Base-by-base conservation (phyloP, 2,888 invertebrate species). In the Bugulina stolonifera region DNA sequence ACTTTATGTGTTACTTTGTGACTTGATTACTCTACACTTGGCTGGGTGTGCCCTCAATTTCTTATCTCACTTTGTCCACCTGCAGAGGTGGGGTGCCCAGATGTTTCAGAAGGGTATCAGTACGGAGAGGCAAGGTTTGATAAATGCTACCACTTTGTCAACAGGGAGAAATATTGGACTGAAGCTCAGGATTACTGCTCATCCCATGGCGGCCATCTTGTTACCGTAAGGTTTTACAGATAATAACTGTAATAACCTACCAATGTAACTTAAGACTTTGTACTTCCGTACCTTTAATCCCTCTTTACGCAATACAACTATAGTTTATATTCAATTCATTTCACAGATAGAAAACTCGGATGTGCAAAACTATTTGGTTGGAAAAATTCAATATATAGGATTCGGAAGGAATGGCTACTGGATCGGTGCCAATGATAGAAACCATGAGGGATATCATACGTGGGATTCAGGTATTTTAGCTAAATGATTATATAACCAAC, bases 351-450 rank as follows among this genome's bases (percentile, higher is more conserved):
- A n/a, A 22, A 64, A 32, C 32, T 27, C 10, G 64, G 32, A 2
- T 22, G n/a, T 64, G 25, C 64, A 64, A n/a, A 5, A 32, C 32
- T 64, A 29, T 64, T 32, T 64, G 27, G 32, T 64, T 1, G 27
- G 27, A 3, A 64, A 64, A 64, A 64, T 64, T 43, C 72, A 74
- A 32, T 52, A 43, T 1, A 73, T 79, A 3, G 69, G 73, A 18
- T 80, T 80, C 79, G 73, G 72, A 0, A 77, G 75, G 35, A 78
- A 79, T 64, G 80, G 80, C 1, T 74, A 81, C 25, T 82, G 82
- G 82, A 79, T 81, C 23, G 82, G 82, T n/a, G 78, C 80, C 0
- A 75, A 79, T 22, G 82, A 82, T 72, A 69, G 72, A 10, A 64
- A 75, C n/a, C 69, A 74, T 3, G 81, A 81, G 69, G 72, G 75